Base-by-base conservation (phyloP, 2,888 invertebrate genomes). In the Zhuqinia jingwanae region DNA sequence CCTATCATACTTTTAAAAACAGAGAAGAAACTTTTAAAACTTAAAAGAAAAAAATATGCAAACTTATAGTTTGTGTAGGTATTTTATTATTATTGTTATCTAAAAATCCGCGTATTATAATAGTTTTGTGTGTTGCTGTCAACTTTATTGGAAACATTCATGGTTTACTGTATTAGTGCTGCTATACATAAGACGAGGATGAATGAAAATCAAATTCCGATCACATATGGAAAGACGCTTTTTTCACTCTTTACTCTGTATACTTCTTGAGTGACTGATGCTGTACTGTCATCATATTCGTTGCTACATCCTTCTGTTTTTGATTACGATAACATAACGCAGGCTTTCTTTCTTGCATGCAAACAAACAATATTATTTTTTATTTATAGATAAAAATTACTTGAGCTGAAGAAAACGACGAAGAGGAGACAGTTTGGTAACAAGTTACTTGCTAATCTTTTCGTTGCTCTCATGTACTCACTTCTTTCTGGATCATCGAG, bases 161-260 rank as follows among this genome's bases (percentile, higher is more conserved):
- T 27, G 60, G 75, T 83, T 63, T 73, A 82, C 20, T 30, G 47
- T 53, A 80, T 75, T 73, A 50, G 47, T 13, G 20, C 70, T 13
- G 20, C 70, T 60, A n/a, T n/a, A n/a, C n/a, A n/a, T n/a, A n/a
- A n/a, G n/a, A n/a, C n/a, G n/a, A n/a, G 42, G 84, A 65, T 30
- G 80, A 88, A 88, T 88, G 88, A 85, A n/a, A n/a, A 88, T 88
- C 70, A 81, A 81, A 88, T 88, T 88, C 81, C 81, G 53, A 53
- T 53, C 30, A 50, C 50, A 75, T n/a, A 53, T 30, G 50, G 30
- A 53, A 53, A 36, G 36, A 36, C 5, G 8, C 27, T 11, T 50
- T 53, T 30, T 20, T 30, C 15, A 10, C 11, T 22, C 6, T 63
- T 25, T 20, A 30, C 50, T 15, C 30, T 58, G n/a, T n/a, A n/a